A percentile compares a stretch with the other conserved stretches of the same genome.
Conservation (phyloP, 2,113 vertebrate genomes). For the Pheucticus melanocephalus region DNA sequence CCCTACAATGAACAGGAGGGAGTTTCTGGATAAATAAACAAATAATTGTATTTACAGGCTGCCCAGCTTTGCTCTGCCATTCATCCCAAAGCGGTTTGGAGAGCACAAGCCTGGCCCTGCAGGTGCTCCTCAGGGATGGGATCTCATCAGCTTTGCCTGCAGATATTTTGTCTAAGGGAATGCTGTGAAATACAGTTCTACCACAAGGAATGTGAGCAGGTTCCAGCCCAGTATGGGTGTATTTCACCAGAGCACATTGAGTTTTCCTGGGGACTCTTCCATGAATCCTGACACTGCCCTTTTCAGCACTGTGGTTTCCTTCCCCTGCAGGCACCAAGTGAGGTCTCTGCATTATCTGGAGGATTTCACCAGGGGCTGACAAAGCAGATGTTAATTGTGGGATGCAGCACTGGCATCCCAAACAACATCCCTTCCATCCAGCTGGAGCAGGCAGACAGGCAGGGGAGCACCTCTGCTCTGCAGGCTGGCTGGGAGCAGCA, state of each 20-base stretch:
- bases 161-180: background rate
- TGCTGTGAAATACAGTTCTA: background rate
- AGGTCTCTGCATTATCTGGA: background rate
- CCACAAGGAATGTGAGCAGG: background rate
- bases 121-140: background rate
- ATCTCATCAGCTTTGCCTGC: background rate
- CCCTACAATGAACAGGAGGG: background rate
- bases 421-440: background rate
- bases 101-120: background rate
- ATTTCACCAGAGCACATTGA: fast-evolving
- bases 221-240: background rate
- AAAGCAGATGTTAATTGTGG: background rate
- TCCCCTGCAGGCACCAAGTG: background rate
- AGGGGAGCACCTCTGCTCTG: background rate
- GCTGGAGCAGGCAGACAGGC: background rate
- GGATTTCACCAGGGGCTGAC: background rate
- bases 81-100: background rate
- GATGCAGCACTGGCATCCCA: background rate
- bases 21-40: background rate
- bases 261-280: background rate
- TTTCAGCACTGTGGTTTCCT: background rate
- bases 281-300: background rate
- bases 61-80: background rate
- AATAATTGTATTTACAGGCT: background rate
- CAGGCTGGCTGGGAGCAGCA: background rate